Percentiles rank a stretch among this genome's conserved stretches.
phyloP scores from a whole-genome alignment of 2,797 vertebrate genomes.

The Amazona finschi region DNA sequence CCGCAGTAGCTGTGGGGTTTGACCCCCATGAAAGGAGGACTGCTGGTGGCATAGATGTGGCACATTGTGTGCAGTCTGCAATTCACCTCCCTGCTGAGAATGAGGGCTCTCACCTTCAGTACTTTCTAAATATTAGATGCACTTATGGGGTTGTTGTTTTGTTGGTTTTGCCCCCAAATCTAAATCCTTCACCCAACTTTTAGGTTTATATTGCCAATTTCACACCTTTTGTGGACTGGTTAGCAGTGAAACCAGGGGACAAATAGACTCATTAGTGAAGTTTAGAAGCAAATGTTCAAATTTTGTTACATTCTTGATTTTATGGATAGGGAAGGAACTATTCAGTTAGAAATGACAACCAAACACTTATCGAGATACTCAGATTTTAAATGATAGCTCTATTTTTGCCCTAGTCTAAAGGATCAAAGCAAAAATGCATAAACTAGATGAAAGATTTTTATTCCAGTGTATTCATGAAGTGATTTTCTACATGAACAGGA shows the following conservation, averaged over 20 bases:
- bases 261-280: not conserved
- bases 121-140: not conserved
- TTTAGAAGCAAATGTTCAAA: not conserved
- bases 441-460: slow-evolving; percentile 24
- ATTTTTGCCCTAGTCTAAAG: not conserved
- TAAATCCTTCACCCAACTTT: not conserved
- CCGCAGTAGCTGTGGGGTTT: not conserved
- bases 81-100: not conserved
- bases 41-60: not conserved
- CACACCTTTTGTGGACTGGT: not conserved
- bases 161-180: not conserved
- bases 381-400: not conserved
- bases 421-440: slow-evolving; percentile 36
- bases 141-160: rapidly evolving
- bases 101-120: rapidly evolving
- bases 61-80: rapidly evolving
- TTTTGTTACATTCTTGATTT: not conserved
- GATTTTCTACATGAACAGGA: slow-evolving; percentile 37
- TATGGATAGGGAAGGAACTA: not conserved
- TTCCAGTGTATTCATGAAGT: slow-evolving; percentile 18
- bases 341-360: not conserved
- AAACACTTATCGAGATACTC: not conserved
- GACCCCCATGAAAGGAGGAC: rapidly evolving
- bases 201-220: not conserved
- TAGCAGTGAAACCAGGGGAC: not conserved